These are phyloP conservation scores for Blomia tropicalis DNA, from an alignment of 2,888 invertebrate genomes.

Conservation along the genomic window DNA sequence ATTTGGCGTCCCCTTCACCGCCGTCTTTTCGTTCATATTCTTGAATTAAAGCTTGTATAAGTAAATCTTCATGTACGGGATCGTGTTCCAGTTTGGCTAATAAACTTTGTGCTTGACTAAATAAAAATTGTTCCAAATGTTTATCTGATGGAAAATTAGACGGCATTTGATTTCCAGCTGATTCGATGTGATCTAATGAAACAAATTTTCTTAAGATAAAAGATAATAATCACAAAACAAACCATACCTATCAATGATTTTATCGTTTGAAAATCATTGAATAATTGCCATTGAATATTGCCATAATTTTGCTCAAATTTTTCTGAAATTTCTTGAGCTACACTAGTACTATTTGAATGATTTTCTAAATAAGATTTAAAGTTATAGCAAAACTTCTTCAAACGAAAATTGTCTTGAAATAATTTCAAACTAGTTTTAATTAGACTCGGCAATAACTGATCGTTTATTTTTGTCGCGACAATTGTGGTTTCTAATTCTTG, in stretches of 20 bases:
- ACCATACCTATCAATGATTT: background rate
- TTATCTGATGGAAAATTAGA: too few species aligned
- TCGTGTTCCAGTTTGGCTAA: background rate
- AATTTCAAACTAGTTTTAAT: background rate
- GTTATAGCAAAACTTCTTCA: background rate
- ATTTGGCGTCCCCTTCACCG: background rate
- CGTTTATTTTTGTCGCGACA: background rate
- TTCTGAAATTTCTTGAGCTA: background rate
- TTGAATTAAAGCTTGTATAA: background rate
- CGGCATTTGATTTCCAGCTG: too few species aligned
- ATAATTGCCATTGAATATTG: background rate
- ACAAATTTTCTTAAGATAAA: too few species aligned
- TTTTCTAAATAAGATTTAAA: background rate
- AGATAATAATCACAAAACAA: too few species aligned
- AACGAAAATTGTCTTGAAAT: background rate
- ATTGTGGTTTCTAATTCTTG: background rate
- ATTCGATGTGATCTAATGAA: too few species aligned
- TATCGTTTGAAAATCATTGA: background rate
- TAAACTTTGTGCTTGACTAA: background rate
- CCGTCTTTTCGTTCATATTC: too few species aligned
- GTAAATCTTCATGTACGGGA: background rate
- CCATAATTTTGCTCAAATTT: background rate
- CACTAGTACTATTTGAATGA: background rate
- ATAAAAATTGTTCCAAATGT: background rate
- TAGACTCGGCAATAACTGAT: background rate